Evolutionary conservation across 2,888 invertebrate genomes (phyloP).

Genomic region (Lydus trimaculatus): DNA sequence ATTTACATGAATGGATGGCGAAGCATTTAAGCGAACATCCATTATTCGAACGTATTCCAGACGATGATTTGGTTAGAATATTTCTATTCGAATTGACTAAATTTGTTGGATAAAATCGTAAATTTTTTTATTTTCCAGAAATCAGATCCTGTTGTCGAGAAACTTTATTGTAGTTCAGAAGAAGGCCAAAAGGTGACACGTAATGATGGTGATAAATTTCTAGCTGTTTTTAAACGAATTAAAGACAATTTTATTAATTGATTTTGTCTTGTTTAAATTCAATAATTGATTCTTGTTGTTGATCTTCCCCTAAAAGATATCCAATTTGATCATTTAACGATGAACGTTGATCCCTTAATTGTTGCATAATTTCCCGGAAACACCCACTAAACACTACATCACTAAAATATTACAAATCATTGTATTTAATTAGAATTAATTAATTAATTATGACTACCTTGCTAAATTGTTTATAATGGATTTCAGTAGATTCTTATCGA

Average conservation of each 20-base stretch:
- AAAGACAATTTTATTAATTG: conserved; percentile 54
- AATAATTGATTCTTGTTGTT: conserved; percentile 12
- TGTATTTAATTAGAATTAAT: conserved; percentile 6
- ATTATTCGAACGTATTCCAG: conserved; percentile 78
- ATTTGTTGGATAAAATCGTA: conserved; percentile 11
- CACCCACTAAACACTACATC: conserved; percentile 53
- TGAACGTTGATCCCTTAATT: conserved; percentile 31
- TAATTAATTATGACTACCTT: conserved; percentile 44
- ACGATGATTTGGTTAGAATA: conserved; percentile 76
- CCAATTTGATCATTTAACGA: conserved; percentile 48
- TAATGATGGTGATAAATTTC: conserved; percentile 91
- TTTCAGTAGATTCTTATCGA: conserved; percentile 37
- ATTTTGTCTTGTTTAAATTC: conserved; percentile 22
- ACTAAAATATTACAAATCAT: conserved; percentile 46
- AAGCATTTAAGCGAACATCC: conserved; percentile 90
- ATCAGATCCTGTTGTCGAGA: conserved; percentile 84
- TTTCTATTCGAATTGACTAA: too few relatives aligned
- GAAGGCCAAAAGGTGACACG: conserved; percentile 98
- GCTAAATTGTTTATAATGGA: conserved; percentile 51
- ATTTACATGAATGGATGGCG: conserved; percentile 97
- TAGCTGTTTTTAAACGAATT: conserved; percentile 86
- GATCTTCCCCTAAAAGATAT: background rate
- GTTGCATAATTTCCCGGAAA: conserved; percentile 44
- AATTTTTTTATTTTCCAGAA: conserved; percentile 65
- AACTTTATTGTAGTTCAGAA: conserved; percentile 92